Base-by-base conservation (phyloP, 2,113 vertebrate species). In the Neogale vison region DNA sequence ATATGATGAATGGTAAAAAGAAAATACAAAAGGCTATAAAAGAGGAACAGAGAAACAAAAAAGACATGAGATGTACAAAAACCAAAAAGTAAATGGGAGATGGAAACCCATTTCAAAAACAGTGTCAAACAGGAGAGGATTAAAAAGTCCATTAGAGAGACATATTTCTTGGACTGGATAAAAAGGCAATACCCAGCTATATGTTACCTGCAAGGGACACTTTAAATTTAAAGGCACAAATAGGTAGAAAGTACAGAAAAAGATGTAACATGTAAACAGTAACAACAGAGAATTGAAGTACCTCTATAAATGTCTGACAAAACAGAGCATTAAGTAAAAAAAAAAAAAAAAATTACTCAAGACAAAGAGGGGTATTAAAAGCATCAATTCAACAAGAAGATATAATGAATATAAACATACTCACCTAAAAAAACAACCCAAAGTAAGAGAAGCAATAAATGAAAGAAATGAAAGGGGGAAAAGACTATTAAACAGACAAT, bases 201-300 rank as follows among this genome's bases (percentile, higher is more conserved):
- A 93, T 11, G 86, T 7, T 63, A 17, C 55, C 26, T 61, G n/a
- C 17, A 55, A 77, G 39, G 79, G 50, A 92, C 23, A 95, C 59
- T 52, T 93, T 65, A 69, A 18, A 94, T 87, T 81, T 57, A 89
- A 85, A 96, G 42, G 71, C 6, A 90, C 42, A 71, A 69, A 88
- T 10, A 79, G 6, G 36, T 1, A 36, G 15, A 84, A 83, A 84
- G 20, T 11, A 95, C 47, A 15, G 31, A 26, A 79, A 93, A 87
- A 80, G 39, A 80, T 52, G 15, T 7, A 80, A 14, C 31, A 74
- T 12, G 26, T n/a, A 90, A 86, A 86, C 9, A 86, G 31, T 63
- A 93, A 72, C 52, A 55, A 55, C 47, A 81, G 45, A 88, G 36
- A 67, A 61, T 39, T 67, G 20, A 7, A 90, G 12, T 26, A 71